Evolutionary conservation across 2,113 vertebrate genomes (phyloP), one percentile per base, ranked within the genome.

Genomic region (Progne subis): DNA sequence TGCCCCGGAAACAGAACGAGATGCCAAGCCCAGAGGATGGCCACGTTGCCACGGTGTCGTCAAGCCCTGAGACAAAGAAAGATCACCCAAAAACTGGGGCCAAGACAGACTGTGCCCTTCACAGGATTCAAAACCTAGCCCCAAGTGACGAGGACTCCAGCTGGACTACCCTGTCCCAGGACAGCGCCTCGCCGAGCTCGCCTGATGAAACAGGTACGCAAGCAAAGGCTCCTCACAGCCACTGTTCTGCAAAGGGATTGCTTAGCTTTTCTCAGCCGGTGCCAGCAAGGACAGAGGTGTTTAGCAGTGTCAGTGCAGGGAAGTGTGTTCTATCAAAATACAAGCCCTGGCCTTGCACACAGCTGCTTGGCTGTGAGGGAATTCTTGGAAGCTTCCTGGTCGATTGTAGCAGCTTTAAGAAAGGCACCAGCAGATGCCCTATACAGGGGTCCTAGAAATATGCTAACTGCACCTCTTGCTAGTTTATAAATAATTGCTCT

Each of bases 81-180:
- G 98, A 98, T 76, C 97, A 98, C 32, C 98, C 98, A 12, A 99
- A 98, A 98, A 99, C 98, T 4, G 99, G 98, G 26, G 98, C 98
- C 74, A 99, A 98, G 96, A 99, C 99, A 34, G 99, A 99, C 81
- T 99, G 99, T 52, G 98, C 98, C 5, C 98, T 97, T 57, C 99
- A 96, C 82, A 98, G 97, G 94, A 99, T 97, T 98, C 99, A 98
- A 97, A 99, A 98, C 97, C 96, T 99, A 95, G 99, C 98, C 12
- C 99, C 99, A 2, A 99, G 99, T 1, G 99, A 99, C 39, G 99
- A 99, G 95, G 99, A 99, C 92, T 99, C 99, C 46, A 99, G 99
- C 97, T 99, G 99, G 99, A 99, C 99, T 11, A 99, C 99, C 0
- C 94, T 99, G 90, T 99, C 99, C 37, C 99, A 99, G 74, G 99